These are phyloP conservation scores for Plecturocebus donacophilus DNA, from an alignment of 2,113 vertebrate species.

Conservation along the genomic window DNA sequence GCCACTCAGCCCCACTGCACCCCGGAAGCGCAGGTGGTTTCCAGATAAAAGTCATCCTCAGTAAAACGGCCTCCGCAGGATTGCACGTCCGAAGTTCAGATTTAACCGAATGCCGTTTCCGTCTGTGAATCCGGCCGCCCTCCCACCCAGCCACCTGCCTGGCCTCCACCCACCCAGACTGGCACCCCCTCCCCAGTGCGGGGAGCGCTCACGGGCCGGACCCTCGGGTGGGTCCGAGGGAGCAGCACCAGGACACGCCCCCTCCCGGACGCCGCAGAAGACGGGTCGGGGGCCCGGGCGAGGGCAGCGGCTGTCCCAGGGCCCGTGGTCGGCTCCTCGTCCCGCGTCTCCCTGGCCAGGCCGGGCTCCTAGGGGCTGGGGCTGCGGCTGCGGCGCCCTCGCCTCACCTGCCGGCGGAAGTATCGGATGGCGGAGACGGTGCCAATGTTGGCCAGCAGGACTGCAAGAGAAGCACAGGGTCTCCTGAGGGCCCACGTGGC, in stretches of 20 bases:
- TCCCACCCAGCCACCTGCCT: neutral
- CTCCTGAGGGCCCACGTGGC: neutral
- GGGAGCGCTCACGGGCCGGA: neutral
- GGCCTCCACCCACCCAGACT: neutral
- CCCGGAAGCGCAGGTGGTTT: neutral
- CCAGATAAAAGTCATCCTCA: neutral
- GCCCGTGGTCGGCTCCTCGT: neutral
- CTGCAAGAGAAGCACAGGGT: slow-evolving; percentile 82
- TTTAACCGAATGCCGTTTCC: neutral
- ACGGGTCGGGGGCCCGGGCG: neutral
- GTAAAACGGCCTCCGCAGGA: neutral
- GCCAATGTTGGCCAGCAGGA: slow-evolving; percentile 94
- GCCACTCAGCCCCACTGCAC: neutral
- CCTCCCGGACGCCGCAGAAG: neutral
- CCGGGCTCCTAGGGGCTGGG: slow-evolving; percentile 53
- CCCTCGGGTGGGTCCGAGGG: neutral
- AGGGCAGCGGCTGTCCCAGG: neutral
- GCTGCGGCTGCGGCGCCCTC: slow-evolving; percentile 21
- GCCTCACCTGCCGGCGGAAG: slow-evolving; percentile 87
- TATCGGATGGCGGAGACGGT: slow-evolving; percentile 95
- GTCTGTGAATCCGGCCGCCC: neutral
- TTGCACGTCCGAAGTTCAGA: neutral
- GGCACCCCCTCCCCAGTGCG: neutral
- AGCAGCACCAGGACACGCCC: neutral
- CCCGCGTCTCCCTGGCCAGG: neutral